Percentiles rank a stretch among this genome's conserved stretches.
These are phyloP conservation scores for Poeciliopsis retropinna DNA, from an alignment of 2,113 vertebrate species.

Conservation along the genomic window DNA sequence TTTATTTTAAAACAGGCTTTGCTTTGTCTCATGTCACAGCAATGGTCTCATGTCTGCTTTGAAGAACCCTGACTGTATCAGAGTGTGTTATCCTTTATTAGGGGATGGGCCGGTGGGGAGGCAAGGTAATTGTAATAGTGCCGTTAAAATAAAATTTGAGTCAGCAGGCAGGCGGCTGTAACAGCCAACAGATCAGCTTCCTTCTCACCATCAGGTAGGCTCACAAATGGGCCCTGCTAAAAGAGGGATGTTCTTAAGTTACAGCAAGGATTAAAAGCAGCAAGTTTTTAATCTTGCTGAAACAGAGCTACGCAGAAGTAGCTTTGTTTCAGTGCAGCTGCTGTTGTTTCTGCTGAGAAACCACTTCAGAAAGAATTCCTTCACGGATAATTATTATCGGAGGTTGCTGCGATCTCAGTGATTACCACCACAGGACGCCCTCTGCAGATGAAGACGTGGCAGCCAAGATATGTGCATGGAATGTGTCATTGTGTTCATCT, in stretches of 20 bases:
- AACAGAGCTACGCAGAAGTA: not conserved
- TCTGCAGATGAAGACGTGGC: constrained; percentile 29
- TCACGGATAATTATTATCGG: constrained; percentile 48
- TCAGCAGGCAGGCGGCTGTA: constrained; percentile 53
- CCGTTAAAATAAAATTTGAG: constrained; percentile 68
- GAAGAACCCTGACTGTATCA: constrained; percentile 16
- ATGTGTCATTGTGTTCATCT: constrained; percentile 17
- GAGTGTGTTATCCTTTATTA: constrained; percentile 42
- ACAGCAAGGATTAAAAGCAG: constrained; percentile 11
- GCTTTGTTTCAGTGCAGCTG: constrained; percentile 2
- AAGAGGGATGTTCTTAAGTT: constrained; percentile 1
- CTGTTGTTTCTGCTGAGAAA: constrained; percentile 25
- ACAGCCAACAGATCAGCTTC: constrained; percentile 13
- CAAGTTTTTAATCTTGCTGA: not conserved
- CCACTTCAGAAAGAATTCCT: constrained; percentile 12
- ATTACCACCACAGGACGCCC: constrained; percentile 36
- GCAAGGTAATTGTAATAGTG: constrained; percentile 71
- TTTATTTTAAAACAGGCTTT: not conserved
- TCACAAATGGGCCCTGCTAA: constrained; percentile 1
- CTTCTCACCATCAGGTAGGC: constrained; percentile 5
- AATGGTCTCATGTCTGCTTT: constrained; percentile 7
- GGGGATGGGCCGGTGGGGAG: constrained; percentile 43
- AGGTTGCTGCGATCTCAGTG: constrained; percentile 47
- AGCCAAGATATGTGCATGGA: constrained; percentile 13
- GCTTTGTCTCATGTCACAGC: constrained; percentile 18